Conservation (phyloP, 2,888 invertebrate genomes). For the Nineta flava region DNA sequence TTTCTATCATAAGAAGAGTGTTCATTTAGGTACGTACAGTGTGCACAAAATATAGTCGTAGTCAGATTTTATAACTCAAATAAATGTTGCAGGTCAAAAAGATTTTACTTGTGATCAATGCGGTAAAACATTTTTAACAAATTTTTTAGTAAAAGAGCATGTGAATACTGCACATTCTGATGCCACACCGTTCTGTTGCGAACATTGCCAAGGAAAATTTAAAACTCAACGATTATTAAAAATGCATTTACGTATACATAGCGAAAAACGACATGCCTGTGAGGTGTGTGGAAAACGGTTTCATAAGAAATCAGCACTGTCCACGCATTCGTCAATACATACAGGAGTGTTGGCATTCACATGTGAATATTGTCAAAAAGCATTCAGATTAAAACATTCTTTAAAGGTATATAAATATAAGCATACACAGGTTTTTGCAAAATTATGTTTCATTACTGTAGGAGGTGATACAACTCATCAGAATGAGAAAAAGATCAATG, state of each 20-base stretch:
- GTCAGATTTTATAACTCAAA: no score
- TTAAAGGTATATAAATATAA: no score
- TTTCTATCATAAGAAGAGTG: slow-evolving; percentile 51
- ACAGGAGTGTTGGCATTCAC: slow-evolving; percentile 64
- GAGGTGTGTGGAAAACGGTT: not conserved
- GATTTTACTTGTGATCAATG: not conserved
- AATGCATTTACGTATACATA: not conserved
- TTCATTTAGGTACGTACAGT: slow-evolving; percentile 23
- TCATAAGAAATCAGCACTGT: not conserved
- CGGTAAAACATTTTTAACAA: not conserved
- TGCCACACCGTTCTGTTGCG: not conserved
- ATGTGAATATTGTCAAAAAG: slow-evolving; percentile 59
- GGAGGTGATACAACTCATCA: no score
- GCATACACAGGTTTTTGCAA: no score
- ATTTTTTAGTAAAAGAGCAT: not conserved
- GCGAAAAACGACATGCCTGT: not conserved
- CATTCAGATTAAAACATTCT: slow-evolving; percentile 60
- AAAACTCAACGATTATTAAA: not conserved
- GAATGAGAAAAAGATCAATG: no score
- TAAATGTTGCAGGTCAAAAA: not conserved
- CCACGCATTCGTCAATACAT: slow-evolving; percentile 18
- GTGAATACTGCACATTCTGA: not conserved
- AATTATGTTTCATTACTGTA: no score
- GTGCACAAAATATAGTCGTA: no score
- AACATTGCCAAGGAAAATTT: not conserved